Conservation (phyloP, 2,888 invertebrate genomes). For the Plusia festucae region DNA sequence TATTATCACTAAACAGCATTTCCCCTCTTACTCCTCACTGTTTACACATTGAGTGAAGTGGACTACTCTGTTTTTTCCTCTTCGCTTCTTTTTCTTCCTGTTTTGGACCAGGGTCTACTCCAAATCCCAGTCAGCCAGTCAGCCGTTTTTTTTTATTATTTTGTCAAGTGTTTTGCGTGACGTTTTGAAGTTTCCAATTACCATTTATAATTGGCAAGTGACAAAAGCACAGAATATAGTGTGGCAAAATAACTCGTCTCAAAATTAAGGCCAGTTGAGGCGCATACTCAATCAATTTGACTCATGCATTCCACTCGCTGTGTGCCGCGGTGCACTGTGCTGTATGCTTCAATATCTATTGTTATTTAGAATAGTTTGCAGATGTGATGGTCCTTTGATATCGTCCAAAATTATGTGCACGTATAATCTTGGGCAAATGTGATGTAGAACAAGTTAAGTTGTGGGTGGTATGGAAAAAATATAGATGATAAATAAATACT, state of each 20-base stretch:
- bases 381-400: slow-evolving; percentile 26
- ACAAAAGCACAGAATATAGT: slow-evolving; percentile 24
- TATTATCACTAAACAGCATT: too few species aligned
- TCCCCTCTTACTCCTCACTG: too few species aligned
- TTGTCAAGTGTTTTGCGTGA: neutral
- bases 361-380: slow-evolving; percentile 40
- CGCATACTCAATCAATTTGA: slow-evolving; percentile 72
- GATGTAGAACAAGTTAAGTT: too few species aligned
- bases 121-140: too few species aligned
- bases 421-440: too few species aligned
- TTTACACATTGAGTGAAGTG: too few species aligned
- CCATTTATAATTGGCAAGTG: neutral
- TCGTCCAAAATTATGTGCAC: too few species aligned
- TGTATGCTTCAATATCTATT: slow-evolving; percentile 32
- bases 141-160: neutral
- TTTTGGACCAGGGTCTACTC: too few species aligned
- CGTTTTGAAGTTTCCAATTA: neutral
- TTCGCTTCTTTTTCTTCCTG: too few species aligned
- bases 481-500: too few species aligned
- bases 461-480: too few species aligned
- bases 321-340: slow-evolving; percentile 54
- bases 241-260: slow-evolving; percentile 45
- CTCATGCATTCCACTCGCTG: slow-evolving; percentile 62
- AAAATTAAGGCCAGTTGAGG: slow-evolving; percentile 79
- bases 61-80: too few species aligned